Base-by-base conservation (phyloP, 2,113 vertebrate genomes). In the Pangasianodon hypophthalmus region DNA sequence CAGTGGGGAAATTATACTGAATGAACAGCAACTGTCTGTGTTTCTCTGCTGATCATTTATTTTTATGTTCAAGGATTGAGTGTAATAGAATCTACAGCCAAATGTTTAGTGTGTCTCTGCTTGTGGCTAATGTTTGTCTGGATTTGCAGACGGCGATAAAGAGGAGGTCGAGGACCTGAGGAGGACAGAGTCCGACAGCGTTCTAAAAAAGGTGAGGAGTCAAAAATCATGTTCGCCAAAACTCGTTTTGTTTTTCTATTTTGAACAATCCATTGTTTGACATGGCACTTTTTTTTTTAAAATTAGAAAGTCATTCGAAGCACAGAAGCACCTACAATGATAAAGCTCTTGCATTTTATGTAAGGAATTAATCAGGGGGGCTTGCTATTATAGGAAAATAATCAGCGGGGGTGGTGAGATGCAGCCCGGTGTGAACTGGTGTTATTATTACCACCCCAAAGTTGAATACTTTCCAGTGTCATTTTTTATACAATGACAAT, bases 161-260 rank as follows among this genome's bases (percentile, higher is more conserved):
- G 97, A 98, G 26, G 98, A 99, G 90, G 94, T 94, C 0, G 98
- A 98, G 0, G 98, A 99, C 89, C 96, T 99, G 71, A 96, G 98
- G 91, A 97, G 98, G 90, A 99, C 98, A 0, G 98, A 98, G 85
- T 99, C 98, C 0, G 98, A 99, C 92, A 97, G 98, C 32, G 96
- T 98, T 87, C 95, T 99, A 64, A 99, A 99, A 93, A 99, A 99
- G 98, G 98, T 99, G 95, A 83, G 6, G 37, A 83, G 11, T 37
- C 52, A n/a, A 41, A 4, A 84, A 84, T 41, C 8, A 11, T 1
- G 9, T 32, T n/a, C 18, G 26, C 48, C 29, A 32, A 48, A 50
- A 6, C 6, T 18, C 6, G 0, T 52, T 81, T n/a, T 32, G 1
- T 16, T 54, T 80, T 5, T 29, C 26, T 11, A 6, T 82, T 32